Base-by-base conservation (phyloP, 2,113 vertebrate species). In the Chroicocephalus ridibundus region DNA sequence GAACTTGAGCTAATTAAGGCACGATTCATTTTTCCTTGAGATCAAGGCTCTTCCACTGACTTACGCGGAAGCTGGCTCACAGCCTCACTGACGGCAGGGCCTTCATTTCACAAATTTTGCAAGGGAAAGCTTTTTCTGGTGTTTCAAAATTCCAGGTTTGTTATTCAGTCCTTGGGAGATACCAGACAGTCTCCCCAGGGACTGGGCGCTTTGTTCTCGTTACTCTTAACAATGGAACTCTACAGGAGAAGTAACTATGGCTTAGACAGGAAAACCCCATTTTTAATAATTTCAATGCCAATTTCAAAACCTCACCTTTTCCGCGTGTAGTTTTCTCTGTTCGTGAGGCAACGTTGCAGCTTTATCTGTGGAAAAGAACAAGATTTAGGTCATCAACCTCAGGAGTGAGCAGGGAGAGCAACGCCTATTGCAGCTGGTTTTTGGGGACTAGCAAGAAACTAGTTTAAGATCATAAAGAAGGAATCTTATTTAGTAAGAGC, bases 261-360 rank as follows among this genome's bases (percentile, higher is more conserved):
- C 57, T 88, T 15, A 22, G 75, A 68, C 76, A 74, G 84, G n/a
- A 76, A 32, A 3, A 34, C 9, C 15, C 38, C 8, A 4, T 44
- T 60, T 60, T 25, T 11, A 15, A 1, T 9, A 2, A 72, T n/a
- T 54, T 13, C 36, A 29, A 4, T 11, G 26, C 7, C 51, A 6
- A 2, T 44, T 76, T 16, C 69, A 34, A 32, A 10, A 2, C 11
- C 98, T 98, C 97, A 99, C 99, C 99, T 99, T 99, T 94, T 99
- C 99, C 6, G 99, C 99, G 0, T 99, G 99, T 31, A 99, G 98
- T 75, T 99, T 99, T 88, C 99, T 99, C 90, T 99, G 99, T 22
- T 99, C 99, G 1, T 99, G 99, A 90, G 99, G 99, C 97, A 99
- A 97, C 1, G 99, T 99, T 49, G 99, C 99, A 44, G 99, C 99